Percentiles rank a stretch among this genome's conserved stretches.
phyloP scores from a whole-genome alignment of 2,113 vertebrate species.

The Mesitornis unicolor region DNA sequence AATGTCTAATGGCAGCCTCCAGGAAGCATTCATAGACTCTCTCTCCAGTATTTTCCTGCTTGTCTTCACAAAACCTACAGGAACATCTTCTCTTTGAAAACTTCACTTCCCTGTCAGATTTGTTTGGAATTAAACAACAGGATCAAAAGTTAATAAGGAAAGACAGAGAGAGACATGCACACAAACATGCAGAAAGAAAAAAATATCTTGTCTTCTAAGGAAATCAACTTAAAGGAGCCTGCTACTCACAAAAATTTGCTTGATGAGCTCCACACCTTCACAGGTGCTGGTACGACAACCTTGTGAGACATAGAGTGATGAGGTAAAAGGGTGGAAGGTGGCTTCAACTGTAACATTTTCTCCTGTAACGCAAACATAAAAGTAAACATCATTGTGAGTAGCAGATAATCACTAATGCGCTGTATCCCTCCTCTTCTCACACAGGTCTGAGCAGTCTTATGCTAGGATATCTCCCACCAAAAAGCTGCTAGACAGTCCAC shows the following conservation, averaged over 20 bases:
- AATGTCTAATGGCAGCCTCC: neutral
- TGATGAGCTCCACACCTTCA: constrained; percentile 89
- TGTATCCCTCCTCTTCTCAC: neutral
- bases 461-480: neutral
- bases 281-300: constrained; percentile 91
- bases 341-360: constrained; percentile 61
- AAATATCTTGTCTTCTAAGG: neutral
- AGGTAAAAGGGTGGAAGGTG: constrained; percentile 71
- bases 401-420: neutral
- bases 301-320: constrained; percentile 75
- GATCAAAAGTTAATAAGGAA: neutral
- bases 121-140: neutral
- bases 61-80: neutral
- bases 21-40: neutral
- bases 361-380: constrained; percentile 31
- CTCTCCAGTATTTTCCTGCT: neutral
- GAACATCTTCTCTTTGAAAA: neutral
- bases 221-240: neutral
- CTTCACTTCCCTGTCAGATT: neutral
- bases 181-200: neutral
- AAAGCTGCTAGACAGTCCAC: neutral
- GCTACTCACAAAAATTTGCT: constrained; percentile 81
- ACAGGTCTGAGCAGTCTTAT: neutral
- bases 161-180: neutral
- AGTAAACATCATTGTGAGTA: neutral